phyloP scores from a whole-genome alignment of 2,797 vertebrate species.

The Ciconia nigra region DNA sequence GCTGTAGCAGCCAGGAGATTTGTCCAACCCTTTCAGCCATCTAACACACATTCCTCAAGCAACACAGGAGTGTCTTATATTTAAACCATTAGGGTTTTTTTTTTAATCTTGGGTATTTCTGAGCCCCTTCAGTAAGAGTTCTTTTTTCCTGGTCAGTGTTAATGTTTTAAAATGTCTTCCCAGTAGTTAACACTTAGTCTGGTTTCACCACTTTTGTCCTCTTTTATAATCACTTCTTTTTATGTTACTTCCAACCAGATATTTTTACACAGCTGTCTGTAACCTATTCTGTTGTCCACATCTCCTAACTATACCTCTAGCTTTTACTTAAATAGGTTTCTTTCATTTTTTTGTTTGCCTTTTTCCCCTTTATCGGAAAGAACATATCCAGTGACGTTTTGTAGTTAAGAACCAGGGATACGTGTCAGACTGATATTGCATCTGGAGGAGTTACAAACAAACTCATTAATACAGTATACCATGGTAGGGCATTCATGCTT shows the following conservation, averaged over 20 bases:
- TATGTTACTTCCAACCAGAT: not conserved
- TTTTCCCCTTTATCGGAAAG: not conserved
- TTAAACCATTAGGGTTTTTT: not conserved
- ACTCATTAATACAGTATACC: not conserved
- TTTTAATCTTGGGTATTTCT: not conserved
- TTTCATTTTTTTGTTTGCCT: not conserved
- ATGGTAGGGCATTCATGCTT: not conserved
- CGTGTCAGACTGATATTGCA: not conserved
- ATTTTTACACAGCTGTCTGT: not conserved
- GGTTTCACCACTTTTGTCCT: not conserved
- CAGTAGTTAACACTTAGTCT: not conserved
- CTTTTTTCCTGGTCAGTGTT: not conserved
- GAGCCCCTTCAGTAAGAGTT: not conserved
- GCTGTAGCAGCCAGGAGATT: not conserved
- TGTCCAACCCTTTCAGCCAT: not conserved
- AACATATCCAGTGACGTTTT: not conserved
- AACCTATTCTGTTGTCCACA: not conserved
- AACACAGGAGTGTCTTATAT: not conserved
- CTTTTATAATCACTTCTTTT: not conserved
- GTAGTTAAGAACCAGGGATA: not conserved
- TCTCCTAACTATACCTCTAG: not conserved
- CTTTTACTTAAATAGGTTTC: not conserved
- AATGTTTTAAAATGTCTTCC: not conserved
- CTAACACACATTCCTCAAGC: not conserved
- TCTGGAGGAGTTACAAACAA: not conserved